These are phyloP conservation scores for Drosophila insularis DNA, from an alignment of 1,140 invertebrate species.

Conservation along the genomic window DNA sequence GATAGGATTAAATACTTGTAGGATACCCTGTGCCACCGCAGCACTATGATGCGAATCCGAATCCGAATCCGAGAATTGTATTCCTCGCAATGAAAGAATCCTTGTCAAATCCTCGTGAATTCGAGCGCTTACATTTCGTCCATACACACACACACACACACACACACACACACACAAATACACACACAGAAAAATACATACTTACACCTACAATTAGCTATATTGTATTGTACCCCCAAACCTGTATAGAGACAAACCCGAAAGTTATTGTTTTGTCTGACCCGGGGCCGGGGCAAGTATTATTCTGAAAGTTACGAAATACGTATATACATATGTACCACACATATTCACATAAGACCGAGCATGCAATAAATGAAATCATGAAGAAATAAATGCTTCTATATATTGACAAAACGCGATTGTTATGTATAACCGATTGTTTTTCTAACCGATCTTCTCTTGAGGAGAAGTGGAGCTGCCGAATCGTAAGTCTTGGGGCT, in stretches of 20 bases:
- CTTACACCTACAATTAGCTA: too few relatives aligned
- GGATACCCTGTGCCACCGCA: not conserved
- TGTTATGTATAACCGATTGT: slow-evolving; percentile 1
- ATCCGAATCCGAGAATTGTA: slow-evolving; percentile 13
- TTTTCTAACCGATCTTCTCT: not conserved
- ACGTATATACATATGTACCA: slow-evolving; percentile 16
- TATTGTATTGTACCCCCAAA: slow-evolving; percentile 11
- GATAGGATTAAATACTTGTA: slow-evolving; percentile 2
- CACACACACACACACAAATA: too few relatives aligned
- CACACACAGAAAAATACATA: too few relatives aligned
- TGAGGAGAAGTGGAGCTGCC: not conserved
- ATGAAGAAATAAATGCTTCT: slow-evolving; percentile 27
- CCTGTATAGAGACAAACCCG: slow-evolving; percentile 12
- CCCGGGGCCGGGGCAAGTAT: slow-evolving; percentile 14
- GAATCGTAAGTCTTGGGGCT: not conserved
- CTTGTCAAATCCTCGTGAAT: slow-evolving; percentile 7
- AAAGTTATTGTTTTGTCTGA: slow-evolving; percentile 13
- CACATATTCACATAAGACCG: slow-evolving; percentile 11
- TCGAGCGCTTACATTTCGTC: slow-evolving; percentile 26
- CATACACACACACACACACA: not conserved
- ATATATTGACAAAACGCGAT: slow-evolving; percentile 17
- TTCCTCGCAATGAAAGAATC: slow-evolving; percentile 12
- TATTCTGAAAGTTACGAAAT: slow-evolving; percentile 17
- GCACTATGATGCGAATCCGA: slow-evolving; percentile 1
- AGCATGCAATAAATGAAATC: slow-evolving; percentile 23